phyloP scores from a whole-genome alignment of 2,113 vertebrate species.

The Vulpes vulpes region DNA sequence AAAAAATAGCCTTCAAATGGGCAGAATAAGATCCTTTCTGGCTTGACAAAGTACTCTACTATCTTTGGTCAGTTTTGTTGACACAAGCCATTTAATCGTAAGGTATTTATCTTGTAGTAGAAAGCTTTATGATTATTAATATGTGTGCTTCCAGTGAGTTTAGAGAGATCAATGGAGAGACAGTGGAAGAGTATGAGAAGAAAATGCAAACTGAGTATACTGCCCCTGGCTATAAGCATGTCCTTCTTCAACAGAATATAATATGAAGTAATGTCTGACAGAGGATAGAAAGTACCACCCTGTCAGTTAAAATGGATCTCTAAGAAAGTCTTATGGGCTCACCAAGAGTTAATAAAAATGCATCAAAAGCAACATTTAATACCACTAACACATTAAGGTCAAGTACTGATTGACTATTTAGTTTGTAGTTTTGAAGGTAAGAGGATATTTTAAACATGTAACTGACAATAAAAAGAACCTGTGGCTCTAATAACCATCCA shows the following conservation, averaged over 20 bases:
- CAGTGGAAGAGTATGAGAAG: background rate
- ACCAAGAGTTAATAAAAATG: background rate
- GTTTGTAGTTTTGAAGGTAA: background rate
- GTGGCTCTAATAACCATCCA: background rate
- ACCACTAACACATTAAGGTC: background rate
- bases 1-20: background rate
- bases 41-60: background rate
- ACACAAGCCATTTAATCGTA: constrained; percentile 17
- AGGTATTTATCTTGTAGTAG: background rate
- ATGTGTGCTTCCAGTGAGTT: background rate
- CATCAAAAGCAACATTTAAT: background rate
- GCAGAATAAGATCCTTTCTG: background rate
- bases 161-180: background rate
- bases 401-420: background rate
- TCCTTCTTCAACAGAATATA: background rate
- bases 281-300: background rate
- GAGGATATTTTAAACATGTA: background rate
- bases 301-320: background rate
- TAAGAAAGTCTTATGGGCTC: background rate
- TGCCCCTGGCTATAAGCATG: background rate
- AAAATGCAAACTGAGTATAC: background rate
- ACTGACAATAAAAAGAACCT: constrained; percentile 34
- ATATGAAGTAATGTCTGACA: background rate
- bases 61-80: background rate
- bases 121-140: constrained; percentile 6